A percentile compares a stretch with the other conserved stretches of the same genome.
These are phyloP conservation scores for Latrodectus elegans DNA, from an alignment of 2,888 invertebrate genomes.

Conservation along the genomic window DNA sequence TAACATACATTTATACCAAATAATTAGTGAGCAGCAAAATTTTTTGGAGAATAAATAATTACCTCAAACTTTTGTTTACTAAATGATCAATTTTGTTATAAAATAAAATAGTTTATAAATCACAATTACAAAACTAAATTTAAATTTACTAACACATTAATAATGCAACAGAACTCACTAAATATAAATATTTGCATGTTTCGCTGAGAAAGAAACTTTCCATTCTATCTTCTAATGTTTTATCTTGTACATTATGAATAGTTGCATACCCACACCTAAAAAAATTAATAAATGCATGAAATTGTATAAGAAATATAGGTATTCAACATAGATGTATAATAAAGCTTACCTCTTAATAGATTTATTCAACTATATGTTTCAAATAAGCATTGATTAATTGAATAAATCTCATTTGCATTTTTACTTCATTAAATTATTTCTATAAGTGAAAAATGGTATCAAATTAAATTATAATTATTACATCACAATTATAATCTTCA, in stretches of 20 bases:
- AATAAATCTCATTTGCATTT: too few species aligned
- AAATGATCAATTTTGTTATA: not conserved
- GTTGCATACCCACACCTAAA: slow-evolving; percentile 80
- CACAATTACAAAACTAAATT: not conserved
- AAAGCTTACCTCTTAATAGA: too few species aligned
- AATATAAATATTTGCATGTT: slow-evolving; percentile 81
- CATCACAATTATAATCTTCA: too few species aligned
- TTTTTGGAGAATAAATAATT: not conserved
- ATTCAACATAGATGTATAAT: too few species aligned
- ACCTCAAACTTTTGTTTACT: not conserved
- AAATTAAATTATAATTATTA: too few species aligned
- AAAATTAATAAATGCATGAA: slow-evolving; percentile 15
- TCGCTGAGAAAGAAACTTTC: slow-evolving; percentile 82
- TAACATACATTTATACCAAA: too few species aligned
- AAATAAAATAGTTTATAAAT: not conserved
- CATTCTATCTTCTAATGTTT: slow-evolving; percentile 80
- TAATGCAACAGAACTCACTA: slow-evolving; percentile 76
- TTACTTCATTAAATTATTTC: too few species aligned
- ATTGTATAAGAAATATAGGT: not conserved
- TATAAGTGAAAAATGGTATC: too few species aligned
- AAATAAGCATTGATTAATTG: too few species aligned
- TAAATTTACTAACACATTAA: not conserved
- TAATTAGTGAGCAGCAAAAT: too few species aligned
- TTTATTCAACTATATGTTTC: too few species aligned
- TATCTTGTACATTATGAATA: slow-evolving; percentile 80